Conservation (phyloP, 1,140 invertebrate species). For the Bathynomus jamesi region DNA sequence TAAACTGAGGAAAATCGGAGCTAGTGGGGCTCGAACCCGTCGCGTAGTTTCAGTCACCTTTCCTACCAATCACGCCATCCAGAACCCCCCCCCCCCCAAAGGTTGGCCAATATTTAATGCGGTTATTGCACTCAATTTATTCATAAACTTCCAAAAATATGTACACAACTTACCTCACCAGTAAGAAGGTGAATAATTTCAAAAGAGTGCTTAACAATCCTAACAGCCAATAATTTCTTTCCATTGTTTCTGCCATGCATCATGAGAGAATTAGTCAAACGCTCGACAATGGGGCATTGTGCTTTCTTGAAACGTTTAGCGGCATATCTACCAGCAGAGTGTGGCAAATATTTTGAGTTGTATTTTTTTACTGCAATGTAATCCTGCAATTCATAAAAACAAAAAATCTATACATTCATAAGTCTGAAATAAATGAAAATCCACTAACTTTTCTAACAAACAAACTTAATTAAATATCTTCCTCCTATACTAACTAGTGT, state of each 20-base stretch:
- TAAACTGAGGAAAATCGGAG: too few species aligned
- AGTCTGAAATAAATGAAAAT: too few species aligned
- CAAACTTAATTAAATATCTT: conserved; percentile 3
- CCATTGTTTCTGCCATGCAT: conserved; percentile 99
- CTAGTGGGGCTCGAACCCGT: too few species aligned
- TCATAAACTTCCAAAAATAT: too few species aligned
- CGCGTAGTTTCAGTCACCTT: too few species aligned
- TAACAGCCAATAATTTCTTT: conserved; percentile 97
- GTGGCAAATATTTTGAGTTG: conserved; percentile 95
- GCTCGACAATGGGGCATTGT: conserved; percentile 98
- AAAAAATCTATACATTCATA: too few species aligned
- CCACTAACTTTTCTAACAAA: conserved; percentile 1
- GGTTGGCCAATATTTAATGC: too few species aligned
- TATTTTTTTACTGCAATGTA: conserved; percentile 98
- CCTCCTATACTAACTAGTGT: neutral
- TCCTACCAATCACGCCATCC: too few species aligned
- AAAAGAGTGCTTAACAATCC: conserved; percentile 98
- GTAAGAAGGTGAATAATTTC: conserved; percentile 99
- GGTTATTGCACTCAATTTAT: too few species aligned
- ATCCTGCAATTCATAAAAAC: too few species aligned
- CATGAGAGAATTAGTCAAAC: conserved; percentile 96
- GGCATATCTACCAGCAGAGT: conserved; percentile 96
- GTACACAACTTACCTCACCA: too few species aligned
- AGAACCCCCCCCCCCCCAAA: too few species aligned
- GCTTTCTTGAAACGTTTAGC: conserved; percentile 98